Base-by-base conservation (phyloP, 2,113 vertebrate species). In the Hystrix cristata region DNA sequence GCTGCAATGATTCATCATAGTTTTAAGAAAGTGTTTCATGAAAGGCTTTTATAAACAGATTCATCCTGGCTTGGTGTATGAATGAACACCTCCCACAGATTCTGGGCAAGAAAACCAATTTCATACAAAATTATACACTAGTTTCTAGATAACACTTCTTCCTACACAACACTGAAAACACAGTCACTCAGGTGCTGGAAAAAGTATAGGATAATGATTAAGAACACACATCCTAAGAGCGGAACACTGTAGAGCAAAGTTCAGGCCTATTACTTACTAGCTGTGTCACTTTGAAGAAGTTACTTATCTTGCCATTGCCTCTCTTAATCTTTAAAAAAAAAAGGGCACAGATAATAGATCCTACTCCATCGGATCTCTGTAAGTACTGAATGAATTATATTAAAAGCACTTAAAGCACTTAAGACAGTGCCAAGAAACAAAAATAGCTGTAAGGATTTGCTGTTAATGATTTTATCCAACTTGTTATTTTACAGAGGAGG, bases 31-130 rank as follows among this genome's bases (percentile, higher is more conserved):
- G 83, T 57, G 19, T 80, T 93, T 89, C 29, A 76, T 74, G 53
- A 94, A 59, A 87, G 74, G 82, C 60, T 92, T 96, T 91, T 83
- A 87, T 93, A 74, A 91, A 81, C 62, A 94, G 84, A 94, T 82
- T 64, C 48, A 80, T 79, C 25, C n/a, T 74, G 29, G 74, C 46
- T 69, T 74, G 18, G 34, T 74, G 82, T 72, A 92, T 60, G 78
- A 96, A 91, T 86, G 80, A 85, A 79, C 72, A 92, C 82, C 89
- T 93, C 87, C 95, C 57, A 74, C 93, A 76, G 84, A 69, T 83
- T 95, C 95, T 86, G 81, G 91, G 87, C 71, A 43, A 64, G 86
- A 87, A 86, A 38, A 31, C 72, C 82, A 95, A 83, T 85, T 90
- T 74, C 31, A 43, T 51, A 80, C 72, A 88, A 94, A 97, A 96